Base-by-base conservation (phyloP, 2,113 vertebrate species). In the Sturnus vulgaris region DNA sequence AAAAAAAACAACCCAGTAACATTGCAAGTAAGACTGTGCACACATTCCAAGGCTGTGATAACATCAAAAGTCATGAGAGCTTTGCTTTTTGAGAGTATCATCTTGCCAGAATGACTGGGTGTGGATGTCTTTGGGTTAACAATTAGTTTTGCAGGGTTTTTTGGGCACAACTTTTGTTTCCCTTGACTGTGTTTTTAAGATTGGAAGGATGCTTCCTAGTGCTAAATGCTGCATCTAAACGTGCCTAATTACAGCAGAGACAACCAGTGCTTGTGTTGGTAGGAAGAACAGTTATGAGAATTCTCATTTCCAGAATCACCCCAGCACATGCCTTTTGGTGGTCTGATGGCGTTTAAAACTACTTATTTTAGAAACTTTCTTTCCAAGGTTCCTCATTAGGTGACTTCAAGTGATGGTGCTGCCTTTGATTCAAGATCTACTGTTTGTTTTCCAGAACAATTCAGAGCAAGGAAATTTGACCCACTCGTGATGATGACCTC, bases 31-130 rank as follows among this genome's bases (percentile, higher is more conserved):
- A 64, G 30, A 15, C 73, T 71, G 7, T 47, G 68, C 52, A 55
- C 19, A 88, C 79, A 81, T 90, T 88, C 85, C 68, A 90, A 91
- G 68, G 35, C 35, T 73, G 35, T 56, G 92, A 90, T 88, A 94
- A 44, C 49, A 92, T 70, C 63, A 27, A 19, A 60, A 75, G 39
- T 55, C 46, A 63, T 30, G 35, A 87, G 30, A 95, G 33, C 21
- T 70, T 83, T 88, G 10, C 30, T 70, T 88, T 77, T 63, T 40
- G 47, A 75, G n/a, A 71, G 33, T 78, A 61, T 44, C 3, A 24
- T 86, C 92, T 88, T 91, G 42, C 78, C 47, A n/a, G 39, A 90
- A 82, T 11, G 10, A 37, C 56, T 71, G 61, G 20, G 40, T 76
- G 53, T 71, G 64, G 12, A 14, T 69, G 16, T 22, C 42, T 82